Evolutionary conservation across 2,888 invertebrate genomes (phyloP).

Genomic region (Lithophane leautieri): DNA sequence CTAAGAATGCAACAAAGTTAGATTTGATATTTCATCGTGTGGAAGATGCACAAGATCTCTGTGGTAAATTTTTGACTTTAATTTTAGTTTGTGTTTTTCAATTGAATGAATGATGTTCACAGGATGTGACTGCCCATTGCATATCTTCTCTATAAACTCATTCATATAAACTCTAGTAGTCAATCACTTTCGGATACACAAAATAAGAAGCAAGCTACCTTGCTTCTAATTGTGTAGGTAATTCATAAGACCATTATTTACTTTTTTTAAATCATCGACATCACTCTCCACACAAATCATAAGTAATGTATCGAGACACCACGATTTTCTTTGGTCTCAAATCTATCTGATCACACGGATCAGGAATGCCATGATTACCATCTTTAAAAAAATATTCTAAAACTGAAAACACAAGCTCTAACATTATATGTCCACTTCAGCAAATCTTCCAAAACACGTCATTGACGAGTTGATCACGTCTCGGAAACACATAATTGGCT

Average conservation of each 20-base stretch:
- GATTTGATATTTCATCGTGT: neutral
- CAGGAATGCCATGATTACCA: too few relatives aligned
- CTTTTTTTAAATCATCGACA: neutral
- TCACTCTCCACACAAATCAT: neutral
- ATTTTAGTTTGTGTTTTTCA: neutral
- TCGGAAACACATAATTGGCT: constrained; percentile 71
- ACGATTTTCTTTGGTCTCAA: neutral
- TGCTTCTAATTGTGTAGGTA: too few relatives aligned
- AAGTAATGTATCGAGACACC: neutral
- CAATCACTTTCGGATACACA: neutral
- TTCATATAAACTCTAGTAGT: too few relatives aligned
- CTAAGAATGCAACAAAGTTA: constrained; percentile 1
- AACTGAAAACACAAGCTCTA: neutral
- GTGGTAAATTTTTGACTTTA: neutral
- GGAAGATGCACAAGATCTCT: neutral
- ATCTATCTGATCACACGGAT: neutral
- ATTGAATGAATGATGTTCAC: neutral
- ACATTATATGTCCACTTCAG: constrained; percentile 7
- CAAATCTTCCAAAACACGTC: constrained; percentile 45
- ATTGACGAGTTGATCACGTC: constrained; percentile 61
- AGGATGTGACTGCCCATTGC: neutral
- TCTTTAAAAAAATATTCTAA: too few relatives aligned
- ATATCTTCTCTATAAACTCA: too few relatives aligned
- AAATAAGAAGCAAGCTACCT: neutral
- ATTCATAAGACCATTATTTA: neutral